These are phyloP conservation scores for Hephaestus fuliginosus DNA, from an alignment of 2,797 vertebrate genomes.

Conservation along the genomic window DNA sequence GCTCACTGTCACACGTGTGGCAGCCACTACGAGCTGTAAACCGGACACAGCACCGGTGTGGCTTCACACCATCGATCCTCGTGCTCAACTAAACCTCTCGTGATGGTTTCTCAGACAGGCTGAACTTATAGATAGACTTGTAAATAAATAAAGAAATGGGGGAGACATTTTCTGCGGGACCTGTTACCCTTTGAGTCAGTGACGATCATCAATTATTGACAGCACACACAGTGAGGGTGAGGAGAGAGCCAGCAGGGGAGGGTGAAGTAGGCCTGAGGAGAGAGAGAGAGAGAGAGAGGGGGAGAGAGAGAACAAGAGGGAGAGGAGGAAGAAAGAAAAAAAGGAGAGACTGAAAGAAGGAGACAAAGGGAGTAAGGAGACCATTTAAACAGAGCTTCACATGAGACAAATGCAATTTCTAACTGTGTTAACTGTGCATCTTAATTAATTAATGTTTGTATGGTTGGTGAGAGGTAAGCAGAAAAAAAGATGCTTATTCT, in stretches of 20 bases:
- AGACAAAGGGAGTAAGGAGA: slow-evolving; percentile 14
- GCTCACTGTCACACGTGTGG: slow-evolving; percentile 69
- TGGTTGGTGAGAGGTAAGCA: background rate
- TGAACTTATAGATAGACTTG: slow-evolving; percentile 60
- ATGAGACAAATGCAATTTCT: background rate
- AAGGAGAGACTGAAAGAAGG: background rate
- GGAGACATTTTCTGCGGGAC: slow-evolving; percentile 80
- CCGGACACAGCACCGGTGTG: slow-evolving; percentile 17
- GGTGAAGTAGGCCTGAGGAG: slow-evolving; percentile 59
- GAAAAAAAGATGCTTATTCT: too few relatives aligned
- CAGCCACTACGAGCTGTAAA: slow-evolving; percentile 22
- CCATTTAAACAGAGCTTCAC: background rate
- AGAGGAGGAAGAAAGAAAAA: slow-evolving; percentile 18
- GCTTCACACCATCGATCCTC: slow-evolving; percentile 34
- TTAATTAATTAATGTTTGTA: background rate
- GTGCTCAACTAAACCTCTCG: slow-evolving; percentile 34
- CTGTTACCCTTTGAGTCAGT: slow-evolving; percentile 89
- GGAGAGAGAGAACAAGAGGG: background rate
- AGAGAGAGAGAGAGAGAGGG: slow-evolving; percentile 20
- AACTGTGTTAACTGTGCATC: background rate
- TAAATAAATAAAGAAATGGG: slow-evolving; percentile 71
- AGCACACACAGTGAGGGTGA: slow-evolving; percentile 82
- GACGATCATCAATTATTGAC: slow-evolving; percentile 89
- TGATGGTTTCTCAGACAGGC: slow-evolving; percentile 38
- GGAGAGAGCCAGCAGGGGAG: slow-evolving; percentile 82